phyloP scores from a whole-genome alignment of 2,888 invertebrate species.

The Cancer borealis region DNA sequence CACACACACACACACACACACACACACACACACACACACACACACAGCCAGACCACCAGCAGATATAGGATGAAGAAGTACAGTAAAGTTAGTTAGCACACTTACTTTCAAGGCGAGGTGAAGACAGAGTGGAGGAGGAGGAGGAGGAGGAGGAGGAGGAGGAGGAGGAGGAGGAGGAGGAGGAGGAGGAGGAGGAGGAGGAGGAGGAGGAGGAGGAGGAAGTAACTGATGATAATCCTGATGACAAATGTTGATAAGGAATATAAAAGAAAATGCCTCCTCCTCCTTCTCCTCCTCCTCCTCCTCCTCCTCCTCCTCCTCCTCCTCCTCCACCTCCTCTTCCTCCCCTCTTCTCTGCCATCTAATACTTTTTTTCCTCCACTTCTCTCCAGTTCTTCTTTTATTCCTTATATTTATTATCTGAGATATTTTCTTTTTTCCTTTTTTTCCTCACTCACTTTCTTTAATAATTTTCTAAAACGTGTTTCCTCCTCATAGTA shows the following conservation, averaged over 20 bases:
- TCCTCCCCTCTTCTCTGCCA: not conserved
- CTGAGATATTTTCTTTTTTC: not conserved
- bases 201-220: not conserved
- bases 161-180: not conserved
- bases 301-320: not conserved
- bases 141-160: slow-evolving; percentile 22
- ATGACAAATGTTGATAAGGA: not conserved
- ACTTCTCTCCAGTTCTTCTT: not conserved
- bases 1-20: slow-evolving; percentile 32
- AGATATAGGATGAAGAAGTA: not conserved
- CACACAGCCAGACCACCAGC: not conserved
- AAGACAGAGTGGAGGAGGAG: not conserved
- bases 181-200: not conserved
- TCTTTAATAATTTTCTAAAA: not conserved
- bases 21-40: slow-evolving; percentile 38
- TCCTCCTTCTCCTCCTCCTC: not conserved
- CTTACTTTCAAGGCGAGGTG: not conserved
- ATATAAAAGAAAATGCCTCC: not conserved
- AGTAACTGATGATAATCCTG: not conserved
- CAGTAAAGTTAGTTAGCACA: not conserved
- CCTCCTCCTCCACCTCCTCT: not conserved
- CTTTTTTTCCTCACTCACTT: not conserved
- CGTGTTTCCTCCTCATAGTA: not conserved
- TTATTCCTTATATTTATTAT: not conserved
- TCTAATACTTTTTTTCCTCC: not conserved